A percentile compares a stretch with the other conserved stretches of the same genome.
Conservation (phyloP, 2,113 vertebrate genomes). For the Furnarius figulus region DNA sequence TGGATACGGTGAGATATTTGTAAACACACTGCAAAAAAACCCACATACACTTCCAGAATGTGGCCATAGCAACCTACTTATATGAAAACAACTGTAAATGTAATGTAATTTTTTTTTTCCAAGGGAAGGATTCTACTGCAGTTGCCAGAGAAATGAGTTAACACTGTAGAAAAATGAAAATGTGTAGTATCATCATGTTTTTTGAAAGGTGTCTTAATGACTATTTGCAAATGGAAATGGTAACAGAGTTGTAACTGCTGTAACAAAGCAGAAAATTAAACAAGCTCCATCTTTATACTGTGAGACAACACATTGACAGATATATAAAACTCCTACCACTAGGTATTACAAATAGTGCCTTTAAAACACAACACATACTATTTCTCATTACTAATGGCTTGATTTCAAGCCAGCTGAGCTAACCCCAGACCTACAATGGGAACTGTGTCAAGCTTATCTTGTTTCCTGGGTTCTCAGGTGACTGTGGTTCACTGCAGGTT, state of each 20-base stretch:
- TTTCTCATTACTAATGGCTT: not conserved
- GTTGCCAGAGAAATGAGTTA: not conserved
- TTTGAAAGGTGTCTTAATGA: not conserved
- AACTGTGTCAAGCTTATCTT: not conserved
- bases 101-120: not conserved
- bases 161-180: not conserved
- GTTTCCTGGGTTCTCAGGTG: not conserved
- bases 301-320: not conserved
- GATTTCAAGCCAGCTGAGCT: not conserved
- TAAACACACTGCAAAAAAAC: not conserved
- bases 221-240: not conserved
- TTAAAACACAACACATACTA: not conserved
- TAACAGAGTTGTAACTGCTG: not conserved
- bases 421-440: not conserved
- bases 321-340: not conserved
- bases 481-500: not conserved
- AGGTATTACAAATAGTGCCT: not conserved
- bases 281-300: not conserved
- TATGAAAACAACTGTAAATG: not conserved
- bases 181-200: not conserved
- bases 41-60: not conserved
- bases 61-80: not conserved
- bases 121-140: not conserved
- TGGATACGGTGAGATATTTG: not conserved
- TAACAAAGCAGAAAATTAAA: not conserved